phyloP scores from a whole-genome alignment of 2,113 vertebrate genomes.

The Bucco capensis region DNA sequence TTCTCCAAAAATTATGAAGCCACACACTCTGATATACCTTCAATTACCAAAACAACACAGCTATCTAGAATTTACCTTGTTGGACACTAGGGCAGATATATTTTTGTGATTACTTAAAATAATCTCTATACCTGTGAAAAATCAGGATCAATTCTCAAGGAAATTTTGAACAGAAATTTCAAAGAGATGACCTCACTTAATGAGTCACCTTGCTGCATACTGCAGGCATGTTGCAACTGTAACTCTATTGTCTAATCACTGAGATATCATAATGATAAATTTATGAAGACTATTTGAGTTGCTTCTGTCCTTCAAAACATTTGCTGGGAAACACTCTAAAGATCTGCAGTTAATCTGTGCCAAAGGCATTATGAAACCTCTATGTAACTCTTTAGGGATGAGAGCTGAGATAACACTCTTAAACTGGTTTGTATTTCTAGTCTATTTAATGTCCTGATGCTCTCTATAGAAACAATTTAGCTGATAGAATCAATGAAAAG shows the following conservation, averaged over 20 bases:
- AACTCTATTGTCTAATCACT: neutral
- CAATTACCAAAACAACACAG: neutral
- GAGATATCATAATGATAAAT: neutral
- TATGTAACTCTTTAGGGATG: neutral
- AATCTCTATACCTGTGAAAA: neutral
- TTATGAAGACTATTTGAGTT: neutral
- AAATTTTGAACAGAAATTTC: neutral
- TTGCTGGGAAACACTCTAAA: neutral
- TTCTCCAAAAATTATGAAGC: neutral
- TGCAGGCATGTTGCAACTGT: neutral
- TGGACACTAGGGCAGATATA: neutral
- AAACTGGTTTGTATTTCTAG: conserved; percentile 6
- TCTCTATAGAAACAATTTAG: conserved; percentile 45
- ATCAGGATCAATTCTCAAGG: neutral
- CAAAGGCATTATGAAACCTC: neutral
- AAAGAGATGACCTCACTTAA: no score
- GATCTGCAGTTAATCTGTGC: neutral
- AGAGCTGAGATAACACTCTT: conserved; percentile 1
- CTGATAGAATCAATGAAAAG: conserved; percentile 61
- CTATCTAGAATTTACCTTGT: neutral
- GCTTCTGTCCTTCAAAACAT: conserved; percentile 3
- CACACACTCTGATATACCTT: neutral
- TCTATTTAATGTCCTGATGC: conserved; percentile 10
- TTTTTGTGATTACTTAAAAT: neutral
- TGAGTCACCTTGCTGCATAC: neutral